These are phyloP conservation scores for Montipora efflorescens DNA, from an alignment of 64 coral and sea anemone genomes.

Conservation along the genomic window DNA sequence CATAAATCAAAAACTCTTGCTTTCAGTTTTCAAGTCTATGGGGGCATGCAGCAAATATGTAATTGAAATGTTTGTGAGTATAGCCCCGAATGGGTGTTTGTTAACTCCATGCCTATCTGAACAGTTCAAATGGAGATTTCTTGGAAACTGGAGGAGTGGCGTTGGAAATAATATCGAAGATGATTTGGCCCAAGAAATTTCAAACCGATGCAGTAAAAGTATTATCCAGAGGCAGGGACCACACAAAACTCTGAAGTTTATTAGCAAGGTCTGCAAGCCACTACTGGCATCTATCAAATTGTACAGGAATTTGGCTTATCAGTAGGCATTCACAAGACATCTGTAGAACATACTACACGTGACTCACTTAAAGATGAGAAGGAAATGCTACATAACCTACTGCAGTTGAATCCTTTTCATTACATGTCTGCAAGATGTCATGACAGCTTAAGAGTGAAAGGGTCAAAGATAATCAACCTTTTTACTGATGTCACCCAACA, in stretches of 20 bases:
- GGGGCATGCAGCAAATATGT: no score
- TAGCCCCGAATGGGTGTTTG: slow-evolving; percentile 45
- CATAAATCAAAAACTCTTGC: slow-evolving; percentile 50
- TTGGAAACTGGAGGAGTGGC: slow-evolving; percentile 67
- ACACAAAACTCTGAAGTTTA: slow-evolving; percentile 70
- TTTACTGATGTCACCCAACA: no score
- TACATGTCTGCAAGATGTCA: no score
- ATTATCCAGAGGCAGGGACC: no score
- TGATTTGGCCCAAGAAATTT: no score
- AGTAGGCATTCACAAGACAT: slow-evolving; percentile 50
- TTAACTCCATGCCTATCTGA: slow-evolving; percentile 67
- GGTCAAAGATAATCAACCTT: background rate
- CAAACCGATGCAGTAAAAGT: no score
- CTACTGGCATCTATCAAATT: slow-evolving; percentile 58
- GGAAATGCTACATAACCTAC: no score
- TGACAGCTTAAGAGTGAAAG: no score
- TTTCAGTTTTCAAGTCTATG: slow-evolving; percentile 70
- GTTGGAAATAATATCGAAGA: slow-evolving; percentile 53
- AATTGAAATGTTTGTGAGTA: no score
- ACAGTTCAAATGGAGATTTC: slow-evolving; percentile 72
- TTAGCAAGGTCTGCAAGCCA: slow-evolving; percentile 73
- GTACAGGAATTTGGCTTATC: slow-evolving; percentile 37
- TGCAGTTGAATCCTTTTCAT: no score
- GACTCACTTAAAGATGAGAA: no score
- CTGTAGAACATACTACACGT: slow-evolving; percentile 45